Evolutionary conservation across 2,797 vertebrate species (phyloP).

Genomic region (Argentina silus): DNA sequence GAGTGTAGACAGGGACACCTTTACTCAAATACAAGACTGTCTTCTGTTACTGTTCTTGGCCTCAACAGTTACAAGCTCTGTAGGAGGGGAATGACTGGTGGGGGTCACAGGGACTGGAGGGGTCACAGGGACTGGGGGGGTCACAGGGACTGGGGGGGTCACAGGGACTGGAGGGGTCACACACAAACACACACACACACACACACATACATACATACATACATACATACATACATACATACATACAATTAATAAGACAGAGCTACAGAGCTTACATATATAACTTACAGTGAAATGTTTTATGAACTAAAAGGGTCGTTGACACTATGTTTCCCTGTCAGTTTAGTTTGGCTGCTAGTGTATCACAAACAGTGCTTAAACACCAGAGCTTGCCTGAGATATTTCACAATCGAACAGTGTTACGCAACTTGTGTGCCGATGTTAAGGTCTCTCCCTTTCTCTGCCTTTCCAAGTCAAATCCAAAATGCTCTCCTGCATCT

Average conservation of each 20-base stretch:
- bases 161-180: no score
- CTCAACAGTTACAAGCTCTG: not conserved
- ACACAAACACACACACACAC: not conserved
- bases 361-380: constrained; percentile 1
- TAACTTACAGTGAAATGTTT: constrained; percentile 11
- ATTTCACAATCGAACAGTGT: constrained; percentile 12
- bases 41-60: not conserved
- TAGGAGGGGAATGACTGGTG: not conserved
- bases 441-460: not conserved
- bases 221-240: constrained; percentile 2
- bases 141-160: no score
- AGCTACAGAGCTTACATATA: constrained; percentile 8
- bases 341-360: constrained; percentile 13
- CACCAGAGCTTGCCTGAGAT: not conserved
- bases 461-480: not conserved
- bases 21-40: not conserved
- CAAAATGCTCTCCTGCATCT: no score
- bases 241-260: no score
- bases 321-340: not conserved
- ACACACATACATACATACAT: not conserved
- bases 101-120: no score
- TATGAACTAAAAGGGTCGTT: constrained; percentile 6
- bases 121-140: no score
- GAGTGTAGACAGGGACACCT: not conserved
- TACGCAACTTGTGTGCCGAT: not conserved